Percentiles rank a stretch among this genome's conserved stretches.
Evolutionary conservation across 2,113 vertebrate species (phyloP).

Genomic region (Pseudorectes ferrugineus): DNA sequence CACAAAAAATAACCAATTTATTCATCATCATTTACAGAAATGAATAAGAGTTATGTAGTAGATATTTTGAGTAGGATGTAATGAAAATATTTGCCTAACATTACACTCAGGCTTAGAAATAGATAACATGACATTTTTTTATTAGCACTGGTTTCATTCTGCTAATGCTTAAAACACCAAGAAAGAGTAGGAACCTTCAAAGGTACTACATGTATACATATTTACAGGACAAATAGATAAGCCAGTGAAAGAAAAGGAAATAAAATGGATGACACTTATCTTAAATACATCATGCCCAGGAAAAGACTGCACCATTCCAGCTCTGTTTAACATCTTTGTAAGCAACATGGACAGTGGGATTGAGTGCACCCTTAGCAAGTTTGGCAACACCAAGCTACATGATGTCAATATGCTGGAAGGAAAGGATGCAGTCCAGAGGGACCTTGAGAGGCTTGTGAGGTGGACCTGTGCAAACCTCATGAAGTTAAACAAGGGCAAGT

Average conservation of each 20-base stretch:
- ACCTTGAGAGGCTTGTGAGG: background rate
- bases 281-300: background rate
- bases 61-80: background rate
- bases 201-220: background rate
- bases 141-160: background rate
- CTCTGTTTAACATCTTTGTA: fast-evolving
- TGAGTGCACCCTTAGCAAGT: background rate
- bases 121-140: background rate
- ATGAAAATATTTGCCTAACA: background rate
- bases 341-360: background rate
- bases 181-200: background rate
- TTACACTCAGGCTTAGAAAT: background rate
- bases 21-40: background rate
- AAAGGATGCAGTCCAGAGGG: background rate
- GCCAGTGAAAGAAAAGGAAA: background rate
- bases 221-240: background rate
- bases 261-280: background rate
- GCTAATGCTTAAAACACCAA: background rate
- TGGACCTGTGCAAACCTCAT: background rate
- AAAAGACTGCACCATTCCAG: background rate
- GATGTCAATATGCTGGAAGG: background rate
- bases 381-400: background rate
- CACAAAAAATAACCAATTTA: background rate
- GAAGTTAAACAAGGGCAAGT: background rate
- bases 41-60: background rate